A percentile compares a stretch with the other conserved stretches of the same genome.
Evolutionary conservation across 2,113 vertebrate species (phyloP).

Genomic region (Misgurnus anguillicaudatus): DNA sequence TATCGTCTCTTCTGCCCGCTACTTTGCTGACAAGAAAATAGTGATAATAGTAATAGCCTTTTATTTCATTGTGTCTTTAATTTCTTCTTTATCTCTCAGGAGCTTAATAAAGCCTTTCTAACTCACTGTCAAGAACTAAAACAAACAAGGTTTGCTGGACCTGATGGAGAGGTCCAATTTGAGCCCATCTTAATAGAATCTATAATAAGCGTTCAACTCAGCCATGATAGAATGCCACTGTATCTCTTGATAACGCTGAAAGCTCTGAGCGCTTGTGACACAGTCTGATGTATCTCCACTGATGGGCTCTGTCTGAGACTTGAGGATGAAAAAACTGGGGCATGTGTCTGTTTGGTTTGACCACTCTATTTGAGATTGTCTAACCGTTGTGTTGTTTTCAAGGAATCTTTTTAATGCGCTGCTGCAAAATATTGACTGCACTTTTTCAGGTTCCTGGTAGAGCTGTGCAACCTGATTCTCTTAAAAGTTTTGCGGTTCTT

Average conservation of each 20-base stretch:
- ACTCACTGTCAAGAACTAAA: constrained; percentile 72
- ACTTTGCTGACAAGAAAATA: constrained; percentile 45
- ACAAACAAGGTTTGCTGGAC: constrained; percentile 73
- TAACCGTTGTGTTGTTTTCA: constrained; percentile 18
- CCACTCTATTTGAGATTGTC: constrained; percentile 29
- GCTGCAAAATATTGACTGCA: not conserved
- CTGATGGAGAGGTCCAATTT: constrained; percentile 77
- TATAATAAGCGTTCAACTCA: constrained; percentile 74
- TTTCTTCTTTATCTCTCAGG: constrained; percentile 70
- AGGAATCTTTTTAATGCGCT: not conserved
- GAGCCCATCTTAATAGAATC: constrained; percentile 81
- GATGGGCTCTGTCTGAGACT: constrained; percentile 51
- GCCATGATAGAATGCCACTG: constrained; percentile 70
- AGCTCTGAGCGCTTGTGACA: constrained; percentile 64
- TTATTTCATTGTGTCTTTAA: constrained; percentile 67
- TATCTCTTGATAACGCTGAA: constrained; percentile 67
- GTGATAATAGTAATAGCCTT: constrained; percentile 53
- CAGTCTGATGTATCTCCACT: constrained; percentile 62
- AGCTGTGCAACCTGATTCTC: not conserved
- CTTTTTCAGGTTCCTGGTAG: not conserved
- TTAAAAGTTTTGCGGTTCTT: not conserved
- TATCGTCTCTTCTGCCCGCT: constrained; percentile 41
- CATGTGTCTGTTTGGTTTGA: constrained; percentile 37
- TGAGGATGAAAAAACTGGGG: constrained; percentile 33
- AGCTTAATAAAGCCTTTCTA: constrained; percentile 74